Base-by-base conservation (phyloP, 1,140 invertebrate genomes). In the Brachionus manjavacas region DNA sequence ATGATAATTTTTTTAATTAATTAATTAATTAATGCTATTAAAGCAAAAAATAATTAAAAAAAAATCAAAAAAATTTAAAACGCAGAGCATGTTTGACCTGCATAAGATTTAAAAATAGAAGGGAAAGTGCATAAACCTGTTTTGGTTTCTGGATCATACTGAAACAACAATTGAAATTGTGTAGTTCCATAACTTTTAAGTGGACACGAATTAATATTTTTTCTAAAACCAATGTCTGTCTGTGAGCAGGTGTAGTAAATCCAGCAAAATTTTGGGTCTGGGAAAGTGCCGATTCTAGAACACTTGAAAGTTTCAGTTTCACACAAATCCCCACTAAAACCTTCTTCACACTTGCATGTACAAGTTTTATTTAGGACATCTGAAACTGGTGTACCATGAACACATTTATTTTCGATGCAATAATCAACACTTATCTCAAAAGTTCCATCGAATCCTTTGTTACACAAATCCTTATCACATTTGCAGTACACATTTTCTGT, bases 361-460 rank as follows among this genome's bases (percentile, higher is more conserved):
- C 39, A 76, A 4, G 25, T 49, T 28, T 49, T 52, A 16, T 20
- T 25, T 2, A 12, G 12, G 2, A 20, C 8, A 76, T 76, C 8
- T 49, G 72, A 76, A 3, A 76, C 11, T 25, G 20, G 8, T 76
- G 12, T 46, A 46, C 72, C 72, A 49, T 76, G 23, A 14, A 46
- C 23, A 49, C 72, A 76, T 25, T 28, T 49, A 7, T 25, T 49
- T 14, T 35, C 43, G 2, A 23, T 14, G 14, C 72, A 76, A 76
- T 76, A 76, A 76, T 76, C 41, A 76, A 35, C 23, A 4, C 23
- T 16, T 25, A 20, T 46, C 23, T 43, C 8, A 0, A 92, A 93
- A 0, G 95, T 96, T 35, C 93, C 94, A 88, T 97, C 95, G 84
- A 92, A 90, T 88, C 97, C 99, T 0, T 96, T 96, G 86, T 94